phyloP scores from a whole-genome alignment of 2,113 vertebrate genomes.

The Oreocharis arfaki region DNA sequence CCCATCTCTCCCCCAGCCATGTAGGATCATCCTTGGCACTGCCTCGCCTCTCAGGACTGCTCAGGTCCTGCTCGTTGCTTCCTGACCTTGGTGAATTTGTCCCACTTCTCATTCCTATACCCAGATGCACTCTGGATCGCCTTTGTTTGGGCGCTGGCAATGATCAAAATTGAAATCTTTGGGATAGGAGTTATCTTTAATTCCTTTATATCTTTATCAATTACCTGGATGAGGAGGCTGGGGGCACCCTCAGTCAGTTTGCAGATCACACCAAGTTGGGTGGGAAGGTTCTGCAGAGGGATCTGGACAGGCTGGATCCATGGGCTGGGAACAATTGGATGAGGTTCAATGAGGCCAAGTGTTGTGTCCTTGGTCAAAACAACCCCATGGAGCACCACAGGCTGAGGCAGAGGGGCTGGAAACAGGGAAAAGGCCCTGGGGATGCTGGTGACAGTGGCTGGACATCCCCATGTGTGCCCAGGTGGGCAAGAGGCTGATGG shows the following conservation, averaged over 20 bases:
- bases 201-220: not conserved
- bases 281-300: not conserved
- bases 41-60: not conserved
- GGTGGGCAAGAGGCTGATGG: fast-evolving
- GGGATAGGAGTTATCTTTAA: not conserved
- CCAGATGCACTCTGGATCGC: not conserved
- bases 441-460: not conserved
- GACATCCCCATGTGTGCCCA: not conserved
- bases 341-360: not conserved
- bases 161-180: not conserved
- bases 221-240: not conserved
- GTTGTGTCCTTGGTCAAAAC: not conserved
- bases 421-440: not conserved
- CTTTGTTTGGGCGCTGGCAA: not conserved
- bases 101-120: not conserved
- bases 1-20: not conserved
- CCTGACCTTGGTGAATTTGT: not conserved
- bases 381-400: not conserved
- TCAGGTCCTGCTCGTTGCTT: not conserved
- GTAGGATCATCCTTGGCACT: not conserved
- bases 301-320: not conserved
- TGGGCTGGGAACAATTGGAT: not conserved
- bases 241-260: not conserved
- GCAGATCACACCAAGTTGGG: not conserved
- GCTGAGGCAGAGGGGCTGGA: not conserved